These are phyloP conservation scores for Catajapyx aquilonaris DNA, from an alignment of 1,140 invertebrate species.

Conservation along the genomic window DNA sequence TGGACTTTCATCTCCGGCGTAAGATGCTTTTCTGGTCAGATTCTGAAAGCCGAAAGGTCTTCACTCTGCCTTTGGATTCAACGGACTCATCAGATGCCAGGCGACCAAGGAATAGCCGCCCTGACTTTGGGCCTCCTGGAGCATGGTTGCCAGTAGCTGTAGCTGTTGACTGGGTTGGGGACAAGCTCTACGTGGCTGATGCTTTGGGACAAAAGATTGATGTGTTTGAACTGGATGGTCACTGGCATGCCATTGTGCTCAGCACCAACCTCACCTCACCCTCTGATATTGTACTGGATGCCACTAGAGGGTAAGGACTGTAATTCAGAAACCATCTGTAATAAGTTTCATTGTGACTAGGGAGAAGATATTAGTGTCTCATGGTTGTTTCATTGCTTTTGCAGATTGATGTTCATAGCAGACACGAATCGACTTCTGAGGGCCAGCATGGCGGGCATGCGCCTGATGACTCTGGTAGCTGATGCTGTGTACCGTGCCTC, in stretches of 20 bases:
- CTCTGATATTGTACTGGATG: conserved; percentile 76
- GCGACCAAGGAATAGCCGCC: not conserved
- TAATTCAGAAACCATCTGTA: not conserved
- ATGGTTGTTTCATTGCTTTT: conserved; percentile 10
- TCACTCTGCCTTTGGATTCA: conserved; percentile 7
- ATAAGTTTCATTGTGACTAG: conserved; percentile 4
- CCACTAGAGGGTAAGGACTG: conserved; percentile 44
- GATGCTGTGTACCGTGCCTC: conserved; percentile 78
- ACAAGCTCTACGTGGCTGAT: conserved; percentile 91
- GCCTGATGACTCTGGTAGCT: conserved; percentile 56
- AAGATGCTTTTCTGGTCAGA: conserved; percentile 87
- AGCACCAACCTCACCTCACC: conserved; percentile 80
- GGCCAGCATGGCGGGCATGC: conserved; percentile 80
- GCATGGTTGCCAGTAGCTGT: conserved; percentile 73
- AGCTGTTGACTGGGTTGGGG: conserved; percentile 91
- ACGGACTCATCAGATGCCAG: not conserved
- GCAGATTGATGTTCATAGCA: conserved; percentile 69
- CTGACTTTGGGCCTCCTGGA: conserved; percentile 48
- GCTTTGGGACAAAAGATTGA: conserved; percentile 80
- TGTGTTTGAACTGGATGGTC: conserved; percentile 68
- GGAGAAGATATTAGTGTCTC: not conserved
- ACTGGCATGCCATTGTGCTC: conserved; percentile 68
- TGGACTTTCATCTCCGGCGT: conserved; percentile 66
- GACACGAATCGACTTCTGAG: conserved; percentile 73
- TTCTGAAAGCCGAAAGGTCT: conserved; percentile 40